Conservation (phyloP, 2,888 invertebrate genomes). For the Nemapogon koenigi region DNA sequence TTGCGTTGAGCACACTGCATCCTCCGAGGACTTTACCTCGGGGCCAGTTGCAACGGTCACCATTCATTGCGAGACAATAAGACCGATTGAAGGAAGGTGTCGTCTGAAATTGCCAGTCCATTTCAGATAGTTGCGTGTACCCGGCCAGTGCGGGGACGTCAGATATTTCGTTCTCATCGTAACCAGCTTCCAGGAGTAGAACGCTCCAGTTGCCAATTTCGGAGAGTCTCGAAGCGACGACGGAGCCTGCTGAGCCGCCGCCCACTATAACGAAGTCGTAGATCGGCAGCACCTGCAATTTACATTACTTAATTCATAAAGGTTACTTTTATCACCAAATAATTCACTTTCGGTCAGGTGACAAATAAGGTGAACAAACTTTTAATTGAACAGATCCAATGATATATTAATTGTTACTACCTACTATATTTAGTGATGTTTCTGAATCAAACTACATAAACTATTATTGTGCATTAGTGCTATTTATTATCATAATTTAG, state of each 20-base stretch:
- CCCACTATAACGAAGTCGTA: slow-evolving; percentile 90
- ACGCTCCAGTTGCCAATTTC: slow-evolving; percentile 85
- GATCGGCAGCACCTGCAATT: slow-evolving; percentile 71
- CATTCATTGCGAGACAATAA: slow-evolving; percentile 89
- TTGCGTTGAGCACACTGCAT: slow-evolving; percentile 86
- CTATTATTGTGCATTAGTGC: too few species aligned
- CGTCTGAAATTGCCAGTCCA: slow-evolving; percentile 94
- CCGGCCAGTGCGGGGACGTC: slow-evolving; percentile 87
- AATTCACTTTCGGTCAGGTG: too few species aligned
- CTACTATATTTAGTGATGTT: too few species aligned
- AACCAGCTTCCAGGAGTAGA: slow-evolving; percentile 84
- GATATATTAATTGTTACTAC: too few species aligned
- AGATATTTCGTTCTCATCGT: slow-evolving; percentile 87
- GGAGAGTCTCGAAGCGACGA: slow-evolving; percentile 83
- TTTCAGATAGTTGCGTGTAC: slow-evolving; percentile 82
- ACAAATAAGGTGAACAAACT: too few species aligned
- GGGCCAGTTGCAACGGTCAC: slow-evolving; percentile 90
- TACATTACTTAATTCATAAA: too few species aligned
- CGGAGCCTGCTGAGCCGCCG: slow-evolving; percentile 89
- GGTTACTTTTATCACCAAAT: too few species aligned
- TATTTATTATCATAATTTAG: too few species aligned
- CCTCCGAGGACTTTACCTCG: slow-evolving; percentile 92
- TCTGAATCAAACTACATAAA: too few species aligned
- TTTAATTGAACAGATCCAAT: too few species aligned
- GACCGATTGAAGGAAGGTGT: slow-evolving; percentile 77